phyloP scores from a whole-genome alignment of 2,797 vertebrate genomes.

The Pyrrhura leucotis region DNA sequence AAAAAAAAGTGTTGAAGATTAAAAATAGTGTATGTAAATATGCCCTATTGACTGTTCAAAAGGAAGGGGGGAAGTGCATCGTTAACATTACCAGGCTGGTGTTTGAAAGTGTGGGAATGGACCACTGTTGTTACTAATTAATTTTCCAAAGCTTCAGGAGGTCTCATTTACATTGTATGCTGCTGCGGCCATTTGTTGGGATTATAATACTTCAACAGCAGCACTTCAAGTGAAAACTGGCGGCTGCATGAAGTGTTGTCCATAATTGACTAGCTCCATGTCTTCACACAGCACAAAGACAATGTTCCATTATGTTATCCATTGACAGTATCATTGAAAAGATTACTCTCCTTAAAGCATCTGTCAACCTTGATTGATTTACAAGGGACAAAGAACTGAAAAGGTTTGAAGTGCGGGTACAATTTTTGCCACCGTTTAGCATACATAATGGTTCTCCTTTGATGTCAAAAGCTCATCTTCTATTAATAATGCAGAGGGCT shows the following conservation, averaged over 20 bases:
- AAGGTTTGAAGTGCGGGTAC: constrained; percentile 76
- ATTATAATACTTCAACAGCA: constrained; percentile 76
- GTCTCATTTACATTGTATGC: constrained; percentile 75
- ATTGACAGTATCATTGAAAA: constrained; percentile 79
- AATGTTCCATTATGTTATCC: constrained; percentile 79
- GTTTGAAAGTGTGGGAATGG: constrained; percentile 76
- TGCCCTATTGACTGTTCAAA: constrained; percentile 35
- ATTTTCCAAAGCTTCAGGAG: constrained; percentile 75
- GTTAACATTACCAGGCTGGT: constrained; percentile 52
- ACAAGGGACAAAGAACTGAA: constrained; percentile 75
- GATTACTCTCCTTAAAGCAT: constrained; percentile 80
- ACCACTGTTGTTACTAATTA: constrained; percentile 74
- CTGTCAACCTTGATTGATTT: constrained; percentile 81
- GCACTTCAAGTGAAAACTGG: constrained; percentile 73
- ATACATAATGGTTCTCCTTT: constrained; percentile 75
- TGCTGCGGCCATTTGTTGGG: constrained; percentile 70
- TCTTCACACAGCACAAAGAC: constrained; percentile 78
- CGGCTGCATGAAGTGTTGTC: constrained; percentile 72
- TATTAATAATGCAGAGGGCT: constrained; percentile 76
- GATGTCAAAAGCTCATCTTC: constrained; percentile 76
- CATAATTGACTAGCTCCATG: constrained; percentile 80
- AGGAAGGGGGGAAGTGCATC: constrained; percentile 43
- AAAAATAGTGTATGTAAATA: constrained; percentile 72
- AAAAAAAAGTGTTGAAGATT: neutral
- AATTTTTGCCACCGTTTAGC: constrained; percentile 75